Evolutionary conservation across 1,140 invertebrate species (phyloP).

Genomic region (Formica exsecta): DNA sequence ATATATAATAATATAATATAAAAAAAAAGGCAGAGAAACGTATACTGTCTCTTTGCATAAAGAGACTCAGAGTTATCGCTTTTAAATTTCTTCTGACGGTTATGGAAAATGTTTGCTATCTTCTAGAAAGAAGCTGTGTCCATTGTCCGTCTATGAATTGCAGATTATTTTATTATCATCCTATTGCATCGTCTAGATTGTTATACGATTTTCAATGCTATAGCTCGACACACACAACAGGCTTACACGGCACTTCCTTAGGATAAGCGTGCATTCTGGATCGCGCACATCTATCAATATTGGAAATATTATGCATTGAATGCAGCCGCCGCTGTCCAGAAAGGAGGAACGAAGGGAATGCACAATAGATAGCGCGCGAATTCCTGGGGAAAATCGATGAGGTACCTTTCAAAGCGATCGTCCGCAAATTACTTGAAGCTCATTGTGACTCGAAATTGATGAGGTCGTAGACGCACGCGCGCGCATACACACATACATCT

Average conservation of each 20-base stretch:
- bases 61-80: neutral
- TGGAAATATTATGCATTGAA: constrained; percentile 62
- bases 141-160: constrained; percentile 6
- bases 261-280: constrained; percentile 43
- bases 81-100: neutral
- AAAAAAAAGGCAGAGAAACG: neutral
- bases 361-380: constrained; percentile 57
- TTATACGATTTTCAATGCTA: constrained; percentile 19
- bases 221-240: constrained; percentile 7
- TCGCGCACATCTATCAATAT: constrained; percentile 62
- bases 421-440: constrained; percentile 63
- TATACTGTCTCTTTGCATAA: neutral
- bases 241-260: constrained; percentile 49
- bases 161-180: constrained; percentile 44
- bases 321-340: constrained; percentile 52
- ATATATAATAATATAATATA: neutral
- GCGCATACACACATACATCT: neutral
- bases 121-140: neutral
- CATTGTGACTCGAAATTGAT: constrained; percentile 62
- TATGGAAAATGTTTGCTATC: neutral
- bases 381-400: constrained; percentile 55
- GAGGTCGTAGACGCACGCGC: constrained; percentile 49
- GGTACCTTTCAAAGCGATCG: constrained; percentile 55
- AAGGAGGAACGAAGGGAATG: constrained; percentile 59
- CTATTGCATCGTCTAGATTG: constrained; percentile 16